Evolutionary conservation across 92 coral and sea anemone species (phyloP).

Genomic region (Pocillopora meandrina): DNA sequence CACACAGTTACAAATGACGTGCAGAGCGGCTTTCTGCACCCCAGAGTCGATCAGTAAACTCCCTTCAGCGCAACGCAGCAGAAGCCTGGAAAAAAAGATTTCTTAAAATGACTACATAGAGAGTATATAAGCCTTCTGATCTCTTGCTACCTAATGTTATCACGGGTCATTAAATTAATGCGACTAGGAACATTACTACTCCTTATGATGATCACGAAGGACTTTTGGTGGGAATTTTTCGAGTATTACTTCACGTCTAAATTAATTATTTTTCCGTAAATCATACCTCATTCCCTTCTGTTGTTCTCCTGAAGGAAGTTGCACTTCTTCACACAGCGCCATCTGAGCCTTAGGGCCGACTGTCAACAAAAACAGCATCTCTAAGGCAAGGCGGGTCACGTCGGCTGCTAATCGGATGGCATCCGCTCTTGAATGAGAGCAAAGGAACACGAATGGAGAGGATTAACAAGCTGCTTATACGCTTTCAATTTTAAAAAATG

Average conservation of each 20-base stretch:
- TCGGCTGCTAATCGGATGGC: constrained; percentile 12
- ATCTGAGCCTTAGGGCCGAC: constrained; percentile 83
- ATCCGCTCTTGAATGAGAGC: constrained; percentile 4
- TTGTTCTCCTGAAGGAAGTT: background rate
- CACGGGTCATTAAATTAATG: too few species aligned
- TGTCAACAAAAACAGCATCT: constrained; percentile 60
- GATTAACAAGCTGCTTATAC: background rate
- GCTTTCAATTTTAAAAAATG: too few species aligned
- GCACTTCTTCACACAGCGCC: constrained; percentile 74
- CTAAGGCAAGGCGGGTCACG: too few species aligned
- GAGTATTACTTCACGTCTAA: too few species aligned
- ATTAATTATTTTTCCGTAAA: background rate
- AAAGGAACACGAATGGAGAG: background rate
- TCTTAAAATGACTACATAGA: too few species aligned
- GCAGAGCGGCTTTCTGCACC: constrained; percentile 92
- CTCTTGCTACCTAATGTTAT: too few species aligned
- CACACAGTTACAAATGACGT: constrained; percentile 91
- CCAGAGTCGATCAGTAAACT: constrained; percentile 88
- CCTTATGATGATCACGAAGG: too few species aligned
- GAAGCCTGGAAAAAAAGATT: constrained; percentile 36
- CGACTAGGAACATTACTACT: too few species aligned
- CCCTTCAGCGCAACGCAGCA: constrained; percentile 88
- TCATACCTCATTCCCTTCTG: constrained; percentile 83
- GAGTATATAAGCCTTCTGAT: too few species aligned
- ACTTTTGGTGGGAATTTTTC: too few species aligned